A percentile compares a stretch with the other conserved stretches of the same genome.
Conservation (phyloP, 2,888 invertebrate species). For the Tolmerus cingulatus region DNA sequence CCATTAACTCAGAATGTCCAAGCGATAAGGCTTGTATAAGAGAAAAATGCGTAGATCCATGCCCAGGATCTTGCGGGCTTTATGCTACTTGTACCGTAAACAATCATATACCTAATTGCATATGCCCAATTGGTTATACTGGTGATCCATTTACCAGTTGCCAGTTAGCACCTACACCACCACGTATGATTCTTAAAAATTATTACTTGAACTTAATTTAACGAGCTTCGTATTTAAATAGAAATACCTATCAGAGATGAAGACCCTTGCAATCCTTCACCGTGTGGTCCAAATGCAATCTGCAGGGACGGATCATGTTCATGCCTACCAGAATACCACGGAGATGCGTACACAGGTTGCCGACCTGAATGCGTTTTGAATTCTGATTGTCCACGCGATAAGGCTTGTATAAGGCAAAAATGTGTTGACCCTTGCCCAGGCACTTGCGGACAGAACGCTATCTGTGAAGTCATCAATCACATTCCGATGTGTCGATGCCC, state of each 20-base stretch:
- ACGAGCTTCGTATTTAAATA: conserved; percentile 19
- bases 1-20: conserved; percentile 76
- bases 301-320: conserved; percentile 73
- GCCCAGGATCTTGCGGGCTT: conserved; percentile 78
- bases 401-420: conserved; percentile 74
- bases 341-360: conserved; percentile 76
- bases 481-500: conserved; percentile 74
- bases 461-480: conserved; percentile 76
- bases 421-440: conserved; percentile 78
- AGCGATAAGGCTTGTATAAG: conserved; percentile 78
- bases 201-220: background rate
- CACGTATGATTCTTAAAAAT: conserved; percentile 62
- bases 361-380: conserved; percentile 75
- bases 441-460: conserved; percentile 74
- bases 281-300: conserved; percentile 74
- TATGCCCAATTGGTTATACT: conserved; percentile 63
- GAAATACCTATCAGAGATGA: conserved; percentile 61
- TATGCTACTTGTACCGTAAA: conserved; percentile 78
- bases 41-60: conserved; percentile 82
- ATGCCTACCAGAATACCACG: conserved; percentile 70
- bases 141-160: conserved; percentile 73
- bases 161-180: conserved; percentile 64
- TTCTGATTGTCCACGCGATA: conserved; percentile 72
- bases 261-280: conserved; percentile 71
- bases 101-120: conserved; percentile 79